Conservation (phyloP, 35 echinoderm and acorn worm genomes). For the Apostichopus californicus region DNA sequence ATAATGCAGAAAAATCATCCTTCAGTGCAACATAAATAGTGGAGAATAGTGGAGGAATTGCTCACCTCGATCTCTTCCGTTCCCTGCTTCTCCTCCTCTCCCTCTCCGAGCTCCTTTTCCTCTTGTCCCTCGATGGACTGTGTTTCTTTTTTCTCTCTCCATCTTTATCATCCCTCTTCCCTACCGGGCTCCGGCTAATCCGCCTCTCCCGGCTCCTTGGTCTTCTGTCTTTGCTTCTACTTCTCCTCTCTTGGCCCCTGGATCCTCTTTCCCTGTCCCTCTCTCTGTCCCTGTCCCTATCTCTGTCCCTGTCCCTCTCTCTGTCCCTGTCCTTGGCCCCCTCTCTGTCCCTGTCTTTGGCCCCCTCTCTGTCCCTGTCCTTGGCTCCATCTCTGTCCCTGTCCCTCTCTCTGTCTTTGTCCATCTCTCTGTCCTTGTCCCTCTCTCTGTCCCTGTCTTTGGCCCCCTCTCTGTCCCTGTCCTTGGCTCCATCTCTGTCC, state of each 20-base stretch:
- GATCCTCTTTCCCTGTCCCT: not conserved
- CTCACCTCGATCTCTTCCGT: slow-evolving; percentile 12
- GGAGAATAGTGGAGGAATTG: too few species aligned
- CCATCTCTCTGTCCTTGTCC: not conserved
- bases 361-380: not conserved
- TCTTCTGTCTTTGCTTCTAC: not conserved
- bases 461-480: not conserved
- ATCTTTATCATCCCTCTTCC: not conserved
- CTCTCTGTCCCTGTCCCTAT: not conserved
- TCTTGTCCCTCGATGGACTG: slow-evolving; percentile 1
- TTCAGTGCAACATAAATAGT: too few species aligned
- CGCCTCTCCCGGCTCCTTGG: slow-evolving; percentile 7
- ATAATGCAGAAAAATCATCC: too few species aligned
- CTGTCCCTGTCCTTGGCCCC: not conserved
- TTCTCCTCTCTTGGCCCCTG: not conserved
- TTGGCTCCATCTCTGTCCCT: not conserved
- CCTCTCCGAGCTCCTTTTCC: not conserved
- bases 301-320: not conserved
- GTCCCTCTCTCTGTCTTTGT: not conserved
- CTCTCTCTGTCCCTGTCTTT: not conserved
- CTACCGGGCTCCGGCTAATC: not conserved
- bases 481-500: not conserved
- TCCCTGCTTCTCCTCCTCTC: slow-evolving; percentile 3
- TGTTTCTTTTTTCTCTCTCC: not conserved
- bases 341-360: not conserved